Evolutionary conservation across 37 sponge, comb jelly and placozoan species (phyloP).

Genomic region (Halisarca cf. caerulea): DNA sequence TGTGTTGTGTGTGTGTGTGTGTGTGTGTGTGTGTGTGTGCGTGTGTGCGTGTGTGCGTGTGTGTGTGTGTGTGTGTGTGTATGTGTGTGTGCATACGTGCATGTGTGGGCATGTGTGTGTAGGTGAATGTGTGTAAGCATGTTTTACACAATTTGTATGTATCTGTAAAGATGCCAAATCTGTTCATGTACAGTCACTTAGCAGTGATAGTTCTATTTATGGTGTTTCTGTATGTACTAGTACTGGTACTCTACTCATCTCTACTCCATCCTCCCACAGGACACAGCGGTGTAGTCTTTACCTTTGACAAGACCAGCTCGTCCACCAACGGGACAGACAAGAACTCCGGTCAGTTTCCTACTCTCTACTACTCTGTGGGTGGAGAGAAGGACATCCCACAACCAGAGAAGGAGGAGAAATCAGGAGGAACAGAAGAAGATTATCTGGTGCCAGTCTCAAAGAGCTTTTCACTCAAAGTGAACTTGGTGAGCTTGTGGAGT

Average conservation of each 20-base stretch:
- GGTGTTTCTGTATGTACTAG: too few relatives aligned
- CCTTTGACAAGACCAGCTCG: constrained; percentile 67
- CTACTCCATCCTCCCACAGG: not conserved
- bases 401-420: constrained; percentile 45
- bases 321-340: constrained; percentile 95
- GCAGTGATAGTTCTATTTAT: too few relatives aligned
- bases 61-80: too few relatives aligned
- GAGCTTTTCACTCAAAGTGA: constrained; percentile 68
- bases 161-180: not conserved
- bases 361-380: constrained; percentile 56
- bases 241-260: not conserved
- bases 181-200: too few relatives aligned
- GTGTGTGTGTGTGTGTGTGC: too few relatives aligned
- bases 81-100: too few relatives aligned
- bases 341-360: constrained; percentile 92
- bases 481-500: constrained; percentile 64
- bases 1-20: too few relatives aligned
- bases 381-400: constrained; percentile 24
- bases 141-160: too few relatives aligned
- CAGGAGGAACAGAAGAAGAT: constrained; percentile 40
- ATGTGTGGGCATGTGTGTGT: too few relatives aligned
- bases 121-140: too few relatives aligned
- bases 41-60: too few relatives aligned
- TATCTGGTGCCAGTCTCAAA: constrained; percentile 48
- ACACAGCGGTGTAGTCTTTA: constrained; percentile 69